phyloP scores from a whole-genome alignment of 2,888 invertebrate genomes.

The Nasonovia ribisnigri region DNA sequence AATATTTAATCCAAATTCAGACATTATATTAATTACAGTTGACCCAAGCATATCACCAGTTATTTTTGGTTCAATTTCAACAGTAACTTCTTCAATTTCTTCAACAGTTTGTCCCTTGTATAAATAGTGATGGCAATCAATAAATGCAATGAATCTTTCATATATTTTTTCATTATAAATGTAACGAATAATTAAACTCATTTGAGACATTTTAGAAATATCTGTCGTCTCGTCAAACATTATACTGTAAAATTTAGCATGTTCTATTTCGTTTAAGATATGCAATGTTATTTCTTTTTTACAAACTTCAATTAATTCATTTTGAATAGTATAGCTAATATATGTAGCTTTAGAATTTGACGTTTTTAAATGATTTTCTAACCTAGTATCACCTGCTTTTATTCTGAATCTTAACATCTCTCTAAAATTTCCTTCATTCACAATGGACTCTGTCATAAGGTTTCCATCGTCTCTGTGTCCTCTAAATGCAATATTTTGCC shows the following conservation, averaged over 20 bases:
- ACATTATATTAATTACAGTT: conserved; percentile 25
- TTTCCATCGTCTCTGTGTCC: background rate
- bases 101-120: conserved; percentile 14
- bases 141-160: conserved; percentile 22
- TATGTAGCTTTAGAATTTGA: conserved; percentile 16
- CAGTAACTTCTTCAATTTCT: background rate
- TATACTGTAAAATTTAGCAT: background rate
- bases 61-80: background rate
- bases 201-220: conserved; percentile 18
- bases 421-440: conserved; percentile 17
- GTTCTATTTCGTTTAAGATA: conserved; percentile 11
- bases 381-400: background rate
- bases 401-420: background rate
- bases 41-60: conserved; percentile 3
- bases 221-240: background rate
- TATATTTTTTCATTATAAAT: conserved; percentile 7
- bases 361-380: conserved; percentile 8
- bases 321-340: conserved; percentile 1
- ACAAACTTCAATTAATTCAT: conserved; percentile 23
- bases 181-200: conserved; percentile 9
- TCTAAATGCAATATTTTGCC: background rate
- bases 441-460: background rate
- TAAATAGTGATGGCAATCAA: conserved; percentile 19
- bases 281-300: conserved; percentile 11
- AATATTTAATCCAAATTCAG: conserved; percentile 38